Base-by-base conservation (phyloP, 2,797 vertebrate species). In the Pseudochromis fuscus region DNA sequence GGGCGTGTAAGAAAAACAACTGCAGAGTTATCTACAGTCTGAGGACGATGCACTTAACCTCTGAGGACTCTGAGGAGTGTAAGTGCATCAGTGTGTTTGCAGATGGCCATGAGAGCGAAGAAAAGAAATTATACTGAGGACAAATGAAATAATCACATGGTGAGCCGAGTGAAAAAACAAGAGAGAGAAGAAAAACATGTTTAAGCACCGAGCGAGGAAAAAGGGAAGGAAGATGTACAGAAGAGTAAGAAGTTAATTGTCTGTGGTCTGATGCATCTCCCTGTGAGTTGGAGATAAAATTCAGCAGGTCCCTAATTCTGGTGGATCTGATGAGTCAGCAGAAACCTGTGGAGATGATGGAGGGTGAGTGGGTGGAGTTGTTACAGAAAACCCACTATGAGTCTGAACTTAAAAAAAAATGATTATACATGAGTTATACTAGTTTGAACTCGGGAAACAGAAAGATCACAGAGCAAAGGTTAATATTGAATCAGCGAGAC, bases 291-390 rank as follows among this genome's bases (percentile, higher is more conserved):
- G 37, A 82, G 80, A 73, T 67, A 49, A 84, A 71, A 79, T 67
- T 68, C 84, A 77, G 75, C 67, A 55, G 61, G 67, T 70, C 59
- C 81, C 25, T 68, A 57, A 72, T 82, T 87, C 38, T 75, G 67
- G 33, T 63, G 64, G 57, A 79, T 78, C 42, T 62, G 31, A 81
- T 70, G 72, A 79, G 38, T 84, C 53, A 68, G 72, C 69, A 60
- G 31, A 67, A 80, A 50, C 48, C 65, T 45, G 49, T 45, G 46
- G 61, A 75, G 64, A 57, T 44, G 55, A 31, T 28, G 40, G 21
- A 75, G 27, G 25, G n/a, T 48, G 61, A 64, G 64, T 23, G 28
- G 75, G 67, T 49, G 40, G 37, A 51, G 33, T 23, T 44, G 25
- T 55, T 45, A 31, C 8, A 46, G 33, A 55, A 44, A 80, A 68